Evolutionary conservation across 2,888 invertebrate genomes (phyloP), one percentile per base, ranked within the genome.

Genomic region (Minunthozetes semirufus): DNA sequence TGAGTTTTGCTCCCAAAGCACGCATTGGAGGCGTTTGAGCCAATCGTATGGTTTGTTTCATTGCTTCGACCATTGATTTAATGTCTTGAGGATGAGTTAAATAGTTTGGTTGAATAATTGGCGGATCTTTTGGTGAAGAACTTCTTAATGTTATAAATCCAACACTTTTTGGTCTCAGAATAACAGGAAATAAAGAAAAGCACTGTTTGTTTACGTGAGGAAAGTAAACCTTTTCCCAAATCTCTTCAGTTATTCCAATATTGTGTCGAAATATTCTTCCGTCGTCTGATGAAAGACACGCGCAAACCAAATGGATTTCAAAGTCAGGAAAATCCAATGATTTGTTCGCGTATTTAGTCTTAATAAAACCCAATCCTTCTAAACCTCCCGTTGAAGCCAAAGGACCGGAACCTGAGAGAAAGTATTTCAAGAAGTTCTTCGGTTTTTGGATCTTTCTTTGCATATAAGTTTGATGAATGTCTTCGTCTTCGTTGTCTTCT

Each of bases 261-360:
- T 56, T 71, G n/a, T 76, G 66, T 11, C 77, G 75, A 66, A 79
- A 78, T 17, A 77, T 76, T 59, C 76, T 75, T 0, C 93, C 92
- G n/a, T 91, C 92, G 80, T 93, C 93, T 72, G 29, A 59, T 68
- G 88, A 89, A 0, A 90, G 90, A 0, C 90, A 90, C 0, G 90
- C 88, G 29, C 92, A 90, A 0, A 92, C 90, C 83, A 93, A 84
- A 91, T 94, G 93, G 80, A 93, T 92, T 81, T 93, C 92, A 78
- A 93, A 92, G 81, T 94, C 94, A 0, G 94, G 93, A 91, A 92
- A 93, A 81, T 94, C 93, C 73, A 92, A 90, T 0, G 89, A 87
- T 72, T 29, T 66, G 72, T 79, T 94, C 0, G 91, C 91, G 81
- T 92, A 94, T 83, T 93, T 93, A 0, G 93, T 93, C 46, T 89